Conservation (phyloP, 2,888 invertebrate species). For the Lochmaea crataegi region DNA sequence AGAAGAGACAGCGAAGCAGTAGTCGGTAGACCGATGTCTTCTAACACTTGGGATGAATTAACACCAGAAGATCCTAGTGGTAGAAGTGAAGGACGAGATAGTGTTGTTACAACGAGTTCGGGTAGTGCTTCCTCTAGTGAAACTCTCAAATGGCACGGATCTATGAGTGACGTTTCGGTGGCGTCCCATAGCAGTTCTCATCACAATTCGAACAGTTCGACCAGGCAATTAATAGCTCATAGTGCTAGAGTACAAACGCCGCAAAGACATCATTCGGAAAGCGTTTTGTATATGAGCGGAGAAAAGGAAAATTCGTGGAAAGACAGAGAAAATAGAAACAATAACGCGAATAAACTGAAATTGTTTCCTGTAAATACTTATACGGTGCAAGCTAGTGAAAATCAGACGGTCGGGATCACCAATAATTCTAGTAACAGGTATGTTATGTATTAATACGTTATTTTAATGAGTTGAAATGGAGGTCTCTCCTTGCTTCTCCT, state of each 20-base stretch:
- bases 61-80: constrained; percentile 34
- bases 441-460: background rate
- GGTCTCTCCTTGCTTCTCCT: no score
- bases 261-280: constrained; percentile 82
- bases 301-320: constrained; percentile 60
- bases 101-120: constrained; percentile 73
- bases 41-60: constrained; percentile 64
- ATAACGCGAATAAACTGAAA: constrained; percentile 69
- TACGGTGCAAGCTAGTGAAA: constrained; percentile 67
- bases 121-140: constrained; percentile 78
- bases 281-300: constrained; percentile 76
- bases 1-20: constrained; percentile 73
- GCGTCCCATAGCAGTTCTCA: constrained; percentile 69
- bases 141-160: constrained; percentile 83
- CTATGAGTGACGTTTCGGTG: constrained; percentile 78
- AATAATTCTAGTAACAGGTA: constrained; percentile 39
- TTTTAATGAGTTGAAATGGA: background rate
- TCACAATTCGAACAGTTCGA: constrained; percentile 67
- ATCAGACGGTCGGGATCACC: constrained; percentile 18
- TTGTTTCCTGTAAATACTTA: constrained; percentile 79
- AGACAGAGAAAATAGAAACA: constrained; percentile 61
- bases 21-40: constrained; percentile 61
- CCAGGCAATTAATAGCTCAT: constrained; percentile 77
- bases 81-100: constrained; percentile 69
- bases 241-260: constrained; percentile 82